A percentile compares a stretch with the other conserved stretches of the same genome.
phyloP scores from a whole-genome alignment of 2,797 vertebrate genomes.

The Clarias laeviceps region DNA sequence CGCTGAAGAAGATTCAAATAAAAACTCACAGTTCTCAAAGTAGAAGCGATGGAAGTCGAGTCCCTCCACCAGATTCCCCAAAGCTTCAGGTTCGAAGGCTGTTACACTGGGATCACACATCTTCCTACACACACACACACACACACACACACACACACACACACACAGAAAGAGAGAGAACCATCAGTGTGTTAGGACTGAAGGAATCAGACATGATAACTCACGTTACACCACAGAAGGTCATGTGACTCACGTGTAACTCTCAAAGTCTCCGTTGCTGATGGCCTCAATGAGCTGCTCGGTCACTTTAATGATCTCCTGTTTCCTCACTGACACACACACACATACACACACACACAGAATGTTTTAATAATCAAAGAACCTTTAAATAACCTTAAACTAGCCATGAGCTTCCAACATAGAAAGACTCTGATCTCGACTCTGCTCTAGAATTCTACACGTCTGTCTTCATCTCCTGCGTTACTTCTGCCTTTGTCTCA shows the following conservation, averaged over 20 bases:
- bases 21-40: slow-evolving; percentile 95
- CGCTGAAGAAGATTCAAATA: not conserved
- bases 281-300: slow-evolving; percentile 86
- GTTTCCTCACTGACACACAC: slow-evolving; percentile 81
- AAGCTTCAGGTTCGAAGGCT: slow-evolving; percentile 93
- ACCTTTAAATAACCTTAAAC: not conserved
- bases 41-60: slow-evolving; percentile 98
- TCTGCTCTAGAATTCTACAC: too few relatives aligned
- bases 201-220: too few relatives aligned
- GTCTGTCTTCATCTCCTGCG: too few relatives aligned
- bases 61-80: slow-evolving; percentile 96
- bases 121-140: slow-evolving; percentile 77
- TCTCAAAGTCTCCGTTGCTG: slow-evolving; percentile 91
- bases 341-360: slow-evolving; percentile 9
- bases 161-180: too few relatives aligned
- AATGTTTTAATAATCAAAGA: not conserved
- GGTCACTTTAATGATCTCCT: slow-evolving; percentile 89
- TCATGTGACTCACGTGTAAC: slow-evolving; percentile 87
- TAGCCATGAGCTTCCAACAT: not conserved
- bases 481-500: too few relatives aligned
- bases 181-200: too few relatives aligned
- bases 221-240: not conserved
- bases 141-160: slow-evolving; percentile 22
- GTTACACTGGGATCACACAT: slow-evolving; percentile 98
- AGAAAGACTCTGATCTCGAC: too few relatives aligned